phyloP scores from a whole-genome alignment of 2,797 vertebrate genomes.

The Malacoraja senta region DNA sequence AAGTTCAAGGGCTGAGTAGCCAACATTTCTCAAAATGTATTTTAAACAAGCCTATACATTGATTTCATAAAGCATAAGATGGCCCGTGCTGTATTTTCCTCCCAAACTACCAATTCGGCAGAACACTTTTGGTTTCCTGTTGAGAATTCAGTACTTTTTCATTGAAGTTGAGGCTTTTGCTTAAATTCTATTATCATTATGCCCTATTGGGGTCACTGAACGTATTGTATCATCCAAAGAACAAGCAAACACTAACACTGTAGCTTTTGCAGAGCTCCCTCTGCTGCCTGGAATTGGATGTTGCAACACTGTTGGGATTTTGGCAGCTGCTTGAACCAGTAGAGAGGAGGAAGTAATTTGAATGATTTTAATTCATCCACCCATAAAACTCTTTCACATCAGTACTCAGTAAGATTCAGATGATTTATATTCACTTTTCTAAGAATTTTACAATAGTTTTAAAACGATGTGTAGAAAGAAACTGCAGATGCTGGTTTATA shows the following conservation, averaged over 20 bases:
- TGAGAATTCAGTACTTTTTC: neutral
- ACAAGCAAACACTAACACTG: neutral
- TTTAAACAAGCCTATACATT: neutral
- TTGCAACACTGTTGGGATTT: neutral
- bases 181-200: constrained; percentile 1
- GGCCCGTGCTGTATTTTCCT: neutral
- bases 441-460: neutral
- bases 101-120: neutral
- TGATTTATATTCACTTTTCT: neutral
- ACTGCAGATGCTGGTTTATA: no score
- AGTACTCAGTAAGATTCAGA: neutral
- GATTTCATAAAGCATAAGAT: neutral
- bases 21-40: neutral
- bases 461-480: neutral
- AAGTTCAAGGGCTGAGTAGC: neutral
- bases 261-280: constrained; percentile 10
- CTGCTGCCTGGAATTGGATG: neutral
- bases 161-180: neutral
- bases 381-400: neutral
- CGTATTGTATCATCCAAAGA: constrained; percentile 19
- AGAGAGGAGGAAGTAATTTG: neutral
- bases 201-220: neutral
- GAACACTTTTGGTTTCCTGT: neutral
- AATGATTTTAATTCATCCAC: neutral
- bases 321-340: neutral